These are phyloP conservation scores for Tyto alba DNA, from an alignment of 2,113 vertebrate genomes.

Conservation along the genomic window DNA sequence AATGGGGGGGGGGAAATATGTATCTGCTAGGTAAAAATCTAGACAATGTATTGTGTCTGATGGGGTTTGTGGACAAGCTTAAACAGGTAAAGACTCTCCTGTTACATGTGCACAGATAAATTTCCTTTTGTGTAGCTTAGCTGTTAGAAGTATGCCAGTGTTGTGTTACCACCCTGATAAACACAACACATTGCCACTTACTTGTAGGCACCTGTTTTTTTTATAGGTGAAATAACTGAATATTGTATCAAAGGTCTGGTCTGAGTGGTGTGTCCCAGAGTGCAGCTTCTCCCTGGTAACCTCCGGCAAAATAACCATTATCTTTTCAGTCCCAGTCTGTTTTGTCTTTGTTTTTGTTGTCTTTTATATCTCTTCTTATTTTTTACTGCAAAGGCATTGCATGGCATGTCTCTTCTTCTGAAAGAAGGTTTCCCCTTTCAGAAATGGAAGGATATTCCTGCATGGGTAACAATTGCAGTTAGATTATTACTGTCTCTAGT, in stretches of 20 bases:
- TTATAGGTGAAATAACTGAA: background rate
- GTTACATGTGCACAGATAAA: background rate
- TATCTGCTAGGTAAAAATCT: background rate
- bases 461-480: background rate
- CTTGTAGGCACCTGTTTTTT: background rate
- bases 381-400: background rate
- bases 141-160: background rate
- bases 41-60: background rate
- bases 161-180: background rate
- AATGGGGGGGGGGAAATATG: fast-evolving
- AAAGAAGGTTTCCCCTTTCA: background rate
- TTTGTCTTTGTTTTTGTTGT: background rate
- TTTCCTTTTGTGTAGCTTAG: background rate
- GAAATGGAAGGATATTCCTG: background rate
- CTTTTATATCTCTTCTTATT: background rate
- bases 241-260: background rate
- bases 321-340: background rate
- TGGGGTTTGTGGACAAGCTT: background rate
- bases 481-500: background rate
- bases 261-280: background rate
- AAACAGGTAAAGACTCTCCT: background rate
- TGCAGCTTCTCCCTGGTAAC: background rate
- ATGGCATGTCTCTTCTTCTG: background rate
- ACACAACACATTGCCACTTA: background rate
- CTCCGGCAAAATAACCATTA: background rate